phyloP scores from a whole-genome alignment of 2,113 vertebrate species.

The Paradisaea rubra region DNA sequence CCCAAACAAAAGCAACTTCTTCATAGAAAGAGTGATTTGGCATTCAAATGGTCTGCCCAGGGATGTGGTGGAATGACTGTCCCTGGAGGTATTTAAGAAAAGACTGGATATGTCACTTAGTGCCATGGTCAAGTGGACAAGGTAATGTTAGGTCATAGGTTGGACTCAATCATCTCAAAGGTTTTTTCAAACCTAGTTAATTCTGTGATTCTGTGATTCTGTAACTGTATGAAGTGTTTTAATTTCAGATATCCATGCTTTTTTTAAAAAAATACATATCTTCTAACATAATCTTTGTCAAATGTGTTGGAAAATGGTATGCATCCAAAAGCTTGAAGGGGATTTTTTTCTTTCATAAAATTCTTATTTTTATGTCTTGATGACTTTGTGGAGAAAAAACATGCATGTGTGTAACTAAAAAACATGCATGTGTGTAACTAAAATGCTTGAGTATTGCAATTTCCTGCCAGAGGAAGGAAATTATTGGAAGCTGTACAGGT shows the following conservation, averaged over 20 bases:
- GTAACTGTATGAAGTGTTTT: neutral
- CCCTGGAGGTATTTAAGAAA: neutral
- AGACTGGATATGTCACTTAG: neutral
- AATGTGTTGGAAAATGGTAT: neutral
- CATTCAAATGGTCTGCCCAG: neutral
- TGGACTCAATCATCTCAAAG: neutral
- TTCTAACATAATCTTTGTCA: neutral
- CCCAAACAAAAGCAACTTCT: neutral
- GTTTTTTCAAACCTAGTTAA: neutral
- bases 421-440: neutral
- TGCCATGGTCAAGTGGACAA: neutral
- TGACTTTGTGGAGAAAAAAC: neutral
- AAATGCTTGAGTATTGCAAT: neutral
- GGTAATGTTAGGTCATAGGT: neutral
- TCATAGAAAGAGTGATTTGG: neutral
- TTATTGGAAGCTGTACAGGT: neutral
- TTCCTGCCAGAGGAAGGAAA: neutral
- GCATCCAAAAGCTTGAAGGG: neutral
- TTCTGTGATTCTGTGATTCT: neutral
- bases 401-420: neutral
- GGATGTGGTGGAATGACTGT: neutral
- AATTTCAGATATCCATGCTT: neutral
- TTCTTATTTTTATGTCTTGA: neutral
- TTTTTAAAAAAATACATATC: neutral
- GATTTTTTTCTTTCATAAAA: neutral